These are phyloP conservation scores for Aporophyla nigra DNA, from an alignment of 2,888 invertebrate genomes.

Conservation along the genomic window DNA sequence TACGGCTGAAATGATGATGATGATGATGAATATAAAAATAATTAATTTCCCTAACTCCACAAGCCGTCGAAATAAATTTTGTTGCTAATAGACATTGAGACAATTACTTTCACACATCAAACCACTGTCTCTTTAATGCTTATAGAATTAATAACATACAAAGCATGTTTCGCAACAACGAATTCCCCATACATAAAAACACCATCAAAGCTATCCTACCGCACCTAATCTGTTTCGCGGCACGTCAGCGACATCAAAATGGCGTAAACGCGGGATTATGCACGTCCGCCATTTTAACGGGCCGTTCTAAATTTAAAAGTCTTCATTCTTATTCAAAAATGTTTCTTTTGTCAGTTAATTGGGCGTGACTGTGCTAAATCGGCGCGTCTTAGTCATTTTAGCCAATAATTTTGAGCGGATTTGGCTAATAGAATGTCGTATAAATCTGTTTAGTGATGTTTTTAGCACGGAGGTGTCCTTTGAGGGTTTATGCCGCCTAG, in stretches of 20 bases:
- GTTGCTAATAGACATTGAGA: neutral
- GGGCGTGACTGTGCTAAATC: constrained; percentile 72
- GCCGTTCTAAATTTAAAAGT: constrained; percentile 68
- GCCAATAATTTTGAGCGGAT: constrained; percentile 46
- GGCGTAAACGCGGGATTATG: constrained; percentile 64
- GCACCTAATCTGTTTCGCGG: constrained; percentile 43
- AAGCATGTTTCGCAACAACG: neutral
- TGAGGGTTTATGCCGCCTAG: constrained; percentile 33
- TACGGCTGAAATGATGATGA: no score
- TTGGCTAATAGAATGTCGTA: constrained; percentile 59
- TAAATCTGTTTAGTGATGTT: constrained; percentile 60
- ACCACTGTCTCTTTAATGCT: neutral
- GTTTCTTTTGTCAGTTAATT: constrained; percentile 68
- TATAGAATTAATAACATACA: constrained; percentile 6
- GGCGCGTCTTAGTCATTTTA: constrained; percentile 65
- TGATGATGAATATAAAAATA: no score
- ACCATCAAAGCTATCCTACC: constrained; percentile 35
- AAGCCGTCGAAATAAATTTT: neutral
- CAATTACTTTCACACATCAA: constrained; percentile 5
- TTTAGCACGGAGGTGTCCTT: constrained; percentile 61
- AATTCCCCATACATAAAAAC: constrained; percentile 26
- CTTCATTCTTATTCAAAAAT: constrained; percentile 64
- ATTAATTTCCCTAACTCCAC: neutral
- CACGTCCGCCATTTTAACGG: constrained; percentile 68
- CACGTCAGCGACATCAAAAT: constrained; percentile 43